These are phyloP conservation scores for Grus americana DNA, from an alignment of 2,113 vertebrate genomes.

Conservation along the genomic window DNA sequence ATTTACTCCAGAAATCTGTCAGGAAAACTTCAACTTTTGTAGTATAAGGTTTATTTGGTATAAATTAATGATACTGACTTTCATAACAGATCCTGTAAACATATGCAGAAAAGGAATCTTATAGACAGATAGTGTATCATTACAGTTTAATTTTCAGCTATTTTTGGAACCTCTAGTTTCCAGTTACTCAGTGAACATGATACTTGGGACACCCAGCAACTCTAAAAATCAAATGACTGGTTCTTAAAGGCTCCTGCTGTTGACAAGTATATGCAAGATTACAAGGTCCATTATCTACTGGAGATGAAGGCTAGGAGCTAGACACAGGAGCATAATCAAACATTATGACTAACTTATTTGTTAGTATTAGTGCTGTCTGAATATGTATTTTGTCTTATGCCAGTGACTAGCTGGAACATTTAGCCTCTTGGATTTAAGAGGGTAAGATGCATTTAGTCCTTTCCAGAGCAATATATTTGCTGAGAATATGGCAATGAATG, in stretches of 20 bases:
- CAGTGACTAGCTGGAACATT: neutral
- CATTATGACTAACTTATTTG: neutral
- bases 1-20: neutral
- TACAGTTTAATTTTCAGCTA: neutral
- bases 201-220: neutral
- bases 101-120: neutral
- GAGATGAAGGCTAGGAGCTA: neutral
- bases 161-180: neutral
- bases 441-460: neutral
- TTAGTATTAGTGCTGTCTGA: neutral
- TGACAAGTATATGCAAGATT: neutral
- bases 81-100: neutral
- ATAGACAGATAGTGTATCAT: neutral
- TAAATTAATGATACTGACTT: neutral
- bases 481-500: neutral
- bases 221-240: neutral
- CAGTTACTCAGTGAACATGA: neutral
- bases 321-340: neutral
- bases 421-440: neutral
- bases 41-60: neutral
- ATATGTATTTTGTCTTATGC: neutral
- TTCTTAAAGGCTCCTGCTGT: neutral
- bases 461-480: neutral
- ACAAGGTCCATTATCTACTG: neutral
- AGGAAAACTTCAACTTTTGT: neutral